These are phyloP conservation scores for Nephila pilipes DNA, from an alignment of 1,140 invertebrate genomes.

Conservation along the genomic window DNA sequence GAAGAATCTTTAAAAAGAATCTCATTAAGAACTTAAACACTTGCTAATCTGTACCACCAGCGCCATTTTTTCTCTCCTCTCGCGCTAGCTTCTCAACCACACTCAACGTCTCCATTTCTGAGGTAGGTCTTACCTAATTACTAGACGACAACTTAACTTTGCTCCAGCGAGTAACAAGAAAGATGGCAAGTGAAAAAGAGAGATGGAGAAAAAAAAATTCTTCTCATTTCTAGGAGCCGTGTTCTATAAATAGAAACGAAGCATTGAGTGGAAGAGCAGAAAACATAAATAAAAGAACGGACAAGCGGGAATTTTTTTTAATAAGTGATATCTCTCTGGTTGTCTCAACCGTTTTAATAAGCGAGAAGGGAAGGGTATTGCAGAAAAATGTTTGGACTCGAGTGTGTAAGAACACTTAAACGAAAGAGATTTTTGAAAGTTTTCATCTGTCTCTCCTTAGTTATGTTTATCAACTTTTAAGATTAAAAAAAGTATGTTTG, in stretches of 20 bases:
- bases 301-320: too few species aligned
- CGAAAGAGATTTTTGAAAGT: too few species aligned
- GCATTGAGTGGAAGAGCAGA: not conserved
- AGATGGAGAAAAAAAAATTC: not conserved
- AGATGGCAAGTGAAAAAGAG: not conserved
- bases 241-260: not conserved
- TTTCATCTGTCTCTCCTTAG: too few species aligned
- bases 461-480: too few species aligned
- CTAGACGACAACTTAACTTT: conserved; percentile 37
- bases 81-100: not conserved
- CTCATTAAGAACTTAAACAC: conserved; percentile 52
- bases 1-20: not conserved
- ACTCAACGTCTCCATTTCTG: not conserved
- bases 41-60: conserved; percentile 41
- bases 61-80: not conserved
- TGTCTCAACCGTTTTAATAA: too few species aligned
- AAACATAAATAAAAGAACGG: too few species aligned
- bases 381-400: too few species aligned
- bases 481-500: too few species aligned
- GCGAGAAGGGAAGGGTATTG: too few species aligned
- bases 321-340: too few species aligned
- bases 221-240: not conserved
- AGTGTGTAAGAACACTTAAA: too few species aligned
- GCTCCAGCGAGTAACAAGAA: conserved; percentile 14
- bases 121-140: conserved; percentile 46